Base-by-base conservation (phyloP, 2,888 invertebrate species). In the Apotomis turbidana region DNA sequence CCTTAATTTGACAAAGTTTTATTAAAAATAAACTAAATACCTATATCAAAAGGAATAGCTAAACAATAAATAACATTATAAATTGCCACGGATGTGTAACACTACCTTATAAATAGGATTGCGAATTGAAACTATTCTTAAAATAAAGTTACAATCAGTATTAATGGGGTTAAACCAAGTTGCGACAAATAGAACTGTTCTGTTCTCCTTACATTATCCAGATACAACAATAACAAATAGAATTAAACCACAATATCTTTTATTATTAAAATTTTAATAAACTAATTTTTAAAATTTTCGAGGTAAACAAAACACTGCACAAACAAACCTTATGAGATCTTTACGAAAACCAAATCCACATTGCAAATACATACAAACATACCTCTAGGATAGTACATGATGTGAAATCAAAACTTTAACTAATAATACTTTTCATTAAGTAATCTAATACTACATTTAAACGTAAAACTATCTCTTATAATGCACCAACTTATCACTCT, bases 321-420 rank as follows among this genome's bases (percentile, higher is more conserved):
- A 93, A 93, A 93, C 92, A 91, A 93, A 90, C 89, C 89, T 80
- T 92, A 93, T 93, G 93, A 93, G 93, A 93, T 93, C 93, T 93
- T 93, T 87, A 91, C 90, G 93, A 93, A 93, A 93, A 93, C 93
- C 93, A 92, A 93, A 91, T 89, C 87, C 88, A 88, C 90, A 83
- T 83, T 84, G 84, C 87, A 82, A 87, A 85, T 88, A 90, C 89
- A 82, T 88, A 90, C 90, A 89, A 85, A 80, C 87, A 87, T 89
- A 90, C 88, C 85, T 83, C 86, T 90, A 83, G 76, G 73, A 87
- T 85, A 84, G 86, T 86, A 85, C 87, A 83, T 75, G 82, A 80
- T 80, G 81, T 83, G 80, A 81, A 79, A 81, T 79, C 80, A 76
- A 85, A 83, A 84, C 83, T 83, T 86, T 82, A 83, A 82, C 91